phyloP scores from a whole-genome alignment of 2,113 vertebrate species.

The Herpailurus yagouaroundi region DNA sequence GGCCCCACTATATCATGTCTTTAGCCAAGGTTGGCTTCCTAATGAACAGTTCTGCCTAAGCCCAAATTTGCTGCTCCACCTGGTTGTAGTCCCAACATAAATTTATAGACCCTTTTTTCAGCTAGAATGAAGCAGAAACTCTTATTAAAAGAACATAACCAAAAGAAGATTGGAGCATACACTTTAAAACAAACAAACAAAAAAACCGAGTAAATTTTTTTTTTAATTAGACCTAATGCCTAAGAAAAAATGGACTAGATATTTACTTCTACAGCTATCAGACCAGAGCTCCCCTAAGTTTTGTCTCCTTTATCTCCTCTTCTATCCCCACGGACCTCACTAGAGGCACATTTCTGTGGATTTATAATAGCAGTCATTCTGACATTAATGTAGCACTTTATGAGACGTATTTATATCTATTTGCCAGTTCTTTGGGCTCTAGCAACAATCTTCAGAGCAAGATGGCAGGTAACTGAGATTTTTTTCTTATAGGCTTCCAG shows the following conservation, averaged over 20 bases:
- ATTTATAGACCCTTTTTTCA: not conserved
- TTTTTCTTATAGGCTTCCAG: not conserved
- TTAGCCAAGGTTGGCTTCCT: not conserved
- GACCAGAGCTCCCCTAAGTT: not conserved
- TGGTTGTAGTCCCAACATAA: not conserved
- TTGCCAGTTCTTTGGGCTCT: not conserved
- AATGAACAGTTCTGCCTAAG: not conserved
- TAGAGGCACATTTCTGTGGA: not conserved
- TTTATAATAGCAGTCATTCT: not conserved
- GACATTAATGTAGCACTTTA: not conserved
- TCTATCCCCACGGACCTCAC: not conserved
- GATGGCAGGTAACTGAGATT: not conserved
- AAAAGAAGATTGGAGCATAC: not conserved
- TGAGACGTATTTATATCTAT: not conserved
- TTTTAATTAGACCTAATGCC: not conserved
- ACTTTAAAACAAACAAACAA: not conserved
- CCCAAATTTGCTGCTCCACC: not conserved
- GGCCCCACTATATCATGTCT: not conserved
- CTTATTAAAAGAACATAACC: not conserved
- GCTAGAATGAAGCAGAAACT: not conserved
- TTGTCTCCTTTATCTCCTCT: not conserved
- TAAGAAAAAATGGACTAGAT: not conserved
- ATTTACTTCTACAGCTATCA: not conserved
- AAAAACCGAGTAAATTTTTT: not conserved
- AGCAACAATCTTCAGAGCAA: not conserved